Base-by-base conservation (phyloP, 2,797 vertebrate species). In the Coreius guichenoti region DNA sequence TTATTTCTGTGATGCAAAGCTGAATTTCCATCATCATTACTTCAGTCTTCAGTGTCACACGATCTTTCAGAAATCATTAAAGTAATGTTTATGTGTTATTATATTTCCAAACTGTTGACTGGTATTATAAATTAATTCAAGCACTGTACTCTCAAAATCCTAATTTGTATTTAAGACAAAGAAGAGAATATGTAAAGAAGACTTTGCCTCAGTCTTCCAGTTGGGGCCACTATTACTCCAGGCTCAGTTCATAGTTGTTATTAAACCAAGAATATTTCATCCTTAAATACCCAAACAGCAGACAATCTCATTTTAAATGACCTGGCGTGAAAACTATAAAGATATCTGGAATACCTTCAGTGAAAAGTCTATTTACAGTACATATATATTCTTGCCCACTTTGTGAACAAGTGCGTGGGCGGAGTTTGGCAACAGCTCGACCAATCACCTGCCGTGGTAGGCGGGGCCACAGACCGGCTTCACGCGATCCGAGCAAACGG, bases 161-260 rank as follows among this genome's bases (percentile, higher is more conserved):
- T 21, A 12, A 31, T 49, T 16, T 16, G 0, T 8, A 7, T 54
- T 39, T 77, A 33, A 33, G 1, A 14, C 29, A 33, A 75, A 76
- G 21, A n/a, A n/a, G 6, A 1, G 1, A 1, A 21, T 65, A 1
- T 31, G 11, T 45, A 14, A 21, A 45, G 19, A 8, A 29, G 9
- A 33, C 33, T 33, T 67, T 67, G 3, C 61, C 43, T 63, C 61
- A 5, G 8, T 63, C n/a, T 73, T 83, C 86, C 86, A 87, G 86
- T 63, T 87, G 86, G 86, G 81, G 86, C 81, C 86, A 83, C 75
- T 87, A 21, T 82, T 65, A 79, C 67, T 83, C 67, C 81, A 83
- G 36, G 2, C 33, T 69, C 49, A 33, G 43, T 31, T 58, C 9
- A 14, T 23, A 33, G 31, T 5, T 39, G 29, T 49, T 75, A 65